Conservation (phyloP, 2,888 invertebrate genomes). For the Meteorus colon region DNA sequence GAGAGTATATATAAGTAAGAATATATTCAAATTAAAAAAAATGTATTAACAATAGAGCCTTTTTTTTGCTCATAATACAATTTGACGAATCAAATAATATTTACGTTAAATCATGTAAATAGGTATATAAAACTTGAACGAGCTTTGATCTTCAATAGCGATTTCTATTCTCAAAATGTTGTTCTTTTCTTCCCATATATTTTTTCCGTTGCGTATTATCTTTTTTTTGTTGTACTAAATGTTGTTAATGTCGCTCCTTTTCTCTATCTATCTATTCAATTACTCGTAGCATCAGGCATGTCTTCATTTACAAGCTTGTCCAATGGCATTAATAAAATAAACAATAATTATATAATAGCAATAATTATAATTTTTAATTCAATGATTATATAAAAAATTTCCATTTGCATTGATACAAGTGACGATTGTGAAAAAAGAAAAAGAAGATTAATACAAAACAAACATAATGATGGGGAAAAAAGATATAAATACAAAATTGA, state of each 20-base stretch:
- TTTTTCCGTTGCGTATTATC: not conserved
- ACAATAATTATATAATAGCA: constrained; percentile 38
- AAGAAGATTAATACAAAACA: constrained; percentile 31
- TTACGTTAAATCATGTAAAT: constrained; percentile 9
- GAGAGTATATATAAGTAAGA: not conserved
- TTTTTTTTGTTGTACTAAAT: not conserved
- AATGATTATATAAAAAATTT: constrained; percentile 13
- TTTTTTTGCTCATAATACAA: not conserved
- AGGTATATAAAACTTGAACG: constrained; percentile 31
- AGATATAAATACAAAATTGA: constrained; percentile 23
- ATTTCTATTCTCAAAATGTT: constrained; percentile 32
- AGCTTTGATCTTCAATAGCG: constrained; percentile 32
- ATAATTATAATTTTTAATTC: constrained; percentile 23
- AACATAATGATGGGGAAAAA: not conserved
- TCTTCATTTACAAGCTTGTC: constrained; percentile 47
- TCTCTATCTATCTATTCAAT: not conserved
- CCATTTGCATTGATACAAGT: constrained; percentile 23
- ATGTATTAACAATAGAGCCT: not conserved
- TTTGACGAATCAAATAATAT: not conserved
- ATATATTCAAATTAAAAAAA: not conserved
- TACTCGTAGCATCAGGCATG: constrained; percentile 10
- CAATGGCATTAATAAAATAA: constrained; percentile 47
- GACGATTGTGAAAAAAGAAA: constrained; percentile 40
- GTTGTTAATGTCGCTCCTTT: not conserved
- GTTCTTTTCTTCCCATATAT: constrained; percentile 15